Evolutionary conservation across 1,140 invertebrate genomes (phyloP).

Genomic region (Gonioctena quinquepunctata): DNA sequence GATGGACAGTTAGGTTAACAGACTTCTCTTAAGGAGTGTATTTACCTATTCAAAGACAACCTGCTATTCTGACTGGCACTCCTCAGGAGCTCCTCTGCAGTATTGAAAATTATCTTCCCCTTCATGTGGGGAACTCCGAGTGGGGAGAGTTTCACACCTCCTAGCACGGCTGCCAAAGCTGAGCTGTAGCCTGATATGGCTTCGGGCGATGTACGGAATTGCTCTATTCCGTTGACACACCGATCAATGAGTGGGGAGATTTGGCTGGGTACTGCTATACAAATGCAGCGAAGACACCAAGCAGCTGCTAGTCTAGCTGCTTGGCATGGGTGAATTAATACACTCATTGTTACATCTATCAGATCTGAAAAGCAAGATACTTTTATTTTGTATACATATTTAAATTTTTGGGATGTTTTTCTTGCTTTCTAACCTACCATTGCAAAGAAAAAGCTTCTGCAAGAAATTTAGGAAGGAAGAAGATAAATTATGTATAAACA

Average conservation of each 20-base stretch:
- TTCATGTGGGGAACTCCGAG: constrained; percentile 95
- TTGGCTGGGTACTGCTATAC: constrained; percentile 90
- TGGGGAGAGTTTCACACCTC: constrained; percentile 87
- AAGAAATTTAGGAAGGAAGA: too few relatives aligned
- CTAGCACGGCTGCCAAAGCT: constrained; percentile 90
- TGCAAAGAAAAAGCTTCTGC: too few relatives aligned
- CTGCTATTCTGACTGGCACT: constrained; percentile 97
- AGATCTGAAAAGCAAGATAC: constrained; percentile 52
- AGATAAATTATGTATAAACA: too few relatives aligned
- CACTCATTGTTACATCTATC: constrained; percentile 68
- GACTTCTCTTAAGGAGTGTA: too few relatives aligned
- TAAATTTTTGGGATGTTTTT: too few relatives aligned
- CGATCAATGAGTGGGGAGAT: constrained; percentile 91
- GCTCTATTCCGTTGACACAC: constrained; percentile 85
- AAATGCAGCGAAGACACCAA: constrained; percentile 91
- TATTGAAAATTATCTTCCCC: constrained; percentile 95
- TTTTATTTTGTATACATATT: too few relatives aligned
- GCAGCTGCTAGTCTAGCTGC: constrained; percentile 90
- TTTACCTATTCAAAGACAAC: constrained; percentile 88
- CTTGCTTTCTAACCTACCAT: too few relatives aligned
- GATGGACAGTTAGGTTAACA: too few relatives aligned
- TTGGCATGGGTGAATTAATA: constrained; percentile 90
- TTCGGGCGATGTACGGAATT: constrained; percentile 88
- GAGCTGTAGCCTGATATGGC: constrained; percentile 92
- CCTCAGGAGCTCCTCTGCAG: constrained; percentile 93